Evolutionary conservation across 2,113 vertebrate species (phyloP), one percentile per base, ranked within the genome.

Genomic region (Otis tarda): DNA sequence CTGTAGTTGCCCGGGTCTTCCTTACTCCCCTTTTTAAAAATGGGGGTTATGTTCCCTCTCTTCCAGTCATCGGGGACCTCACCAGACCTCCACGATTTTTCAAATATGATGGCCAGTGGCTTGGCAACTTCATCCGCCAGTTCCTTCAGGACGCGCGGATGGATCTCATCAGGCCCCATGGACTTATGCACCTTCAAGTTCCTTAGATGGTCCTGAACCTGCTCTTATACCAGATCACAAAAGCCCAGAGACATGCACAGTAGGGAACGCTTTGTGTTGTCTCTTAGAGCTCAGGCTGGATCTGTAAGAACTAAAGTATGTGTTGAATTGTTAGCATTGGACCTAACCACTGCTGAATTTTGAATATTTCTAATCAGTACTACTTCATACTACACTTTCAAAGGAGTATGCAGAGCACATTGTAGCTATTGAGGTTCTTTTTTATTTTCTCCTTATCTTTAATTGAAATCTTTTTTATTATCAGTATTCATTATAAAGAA

Each of bases 391-490:
- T 56, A 15, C 1, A 3, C 19, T 91, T 79, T 82, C 50, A 45
- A 83, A 78, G 60, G 50, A 83, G 81, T 89, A 85, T 45, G 25
- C 27, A 77, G 31, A 57, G 35, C 37, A 7, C 3, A 35, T 43
- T 55, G 4, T 16, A 87, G 47, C 37, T 60, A 61, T 25, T 85
- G 52, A 91, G 56, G 2, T n/a, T 49, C 31, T 56, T 82, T 83
- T 88, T 61, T 52, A 19, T 71, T 93, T 83, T 59, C 41, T 59
- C 33, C 15, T 77, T 80, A 90, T 83, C 70, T 93, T 94, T 95
- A 94, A 91, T 67, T 95, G n/a, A 96, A 94, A 85, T 85, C 9
- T 74, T 70, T 95, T 94, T 91, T 76, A 82, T 89, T 87, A 83
- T 69, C 80, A 73, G 12, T n/a, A 82, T 84, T 91, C 49, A 78